Conservation (phyloP, 2,797 vertebrate species). For the Neoniphon sammara region DNA sequence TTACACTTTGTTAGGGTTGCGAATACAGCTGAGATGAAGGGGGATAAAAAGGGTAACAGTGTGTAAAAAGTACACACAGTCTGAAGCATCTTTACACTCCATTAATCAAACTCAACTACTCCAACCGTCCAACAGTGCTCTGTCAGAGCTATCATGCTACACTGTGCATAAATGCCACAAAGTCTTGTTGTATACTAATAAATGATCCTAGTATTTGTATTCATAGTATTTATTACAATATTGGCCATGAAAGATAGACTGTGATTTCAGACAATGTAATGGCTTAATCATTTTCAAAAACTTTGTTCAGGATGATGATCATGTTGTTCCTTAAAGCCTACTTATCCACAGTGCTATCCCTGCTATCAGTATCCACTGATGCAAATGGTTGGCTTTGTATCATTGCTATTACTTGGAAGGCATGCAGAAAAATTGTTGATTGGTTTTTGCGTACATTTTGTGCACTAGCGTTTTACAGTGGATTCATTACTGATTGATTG, state of each 20-base stretch:
- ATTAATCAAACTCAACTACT: slow-evolving; percentile 42
- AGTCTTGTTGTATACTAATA: slow-evolving; percentile 20
- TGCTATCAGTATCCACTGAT: background rate
- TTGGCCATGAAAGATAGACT: background rate
- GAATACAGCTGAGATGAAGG: slow-evolving; percentile 69
- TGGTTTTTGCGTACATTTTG: background rate
- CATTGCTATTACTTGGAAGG: background rate
- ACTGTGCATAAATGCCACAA: slow-evolving; percentile 5
- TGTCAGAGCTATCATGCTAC: slow-evolving; percentile 16
- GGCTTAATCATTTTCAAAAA: background rate
- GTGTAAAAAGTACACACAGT: slow-evolving; percentile 56
- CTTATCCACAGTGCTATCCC: too few relatives aligned
- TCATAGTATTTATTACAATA: background rate
- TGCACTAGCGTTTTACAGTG: background rate
- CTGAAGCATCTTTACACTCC: slow-evolving; percentile 50
- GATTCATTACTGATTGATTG: background rate
- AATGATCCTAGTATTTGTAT: slow-evolving; percentile 8
- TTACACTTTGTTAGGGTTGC: slow-evolving; percentile 65
- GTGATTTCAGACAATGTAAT: background rate
- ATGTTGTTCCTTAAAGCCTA: too few relatives aligned
- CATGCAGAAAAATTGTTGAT: background rate
- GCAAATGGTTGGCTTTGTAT: background rate
- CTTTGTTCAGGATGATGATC: background rate
- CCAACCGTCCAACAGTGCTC: slow-evolving; percentile 45
- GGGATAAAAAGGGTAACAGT: slow-evolving; percentile 53